Conservation (phyloP, 35 echinoderm and acorn worm genomes). For the Ophioderma brevispina region DNA sequence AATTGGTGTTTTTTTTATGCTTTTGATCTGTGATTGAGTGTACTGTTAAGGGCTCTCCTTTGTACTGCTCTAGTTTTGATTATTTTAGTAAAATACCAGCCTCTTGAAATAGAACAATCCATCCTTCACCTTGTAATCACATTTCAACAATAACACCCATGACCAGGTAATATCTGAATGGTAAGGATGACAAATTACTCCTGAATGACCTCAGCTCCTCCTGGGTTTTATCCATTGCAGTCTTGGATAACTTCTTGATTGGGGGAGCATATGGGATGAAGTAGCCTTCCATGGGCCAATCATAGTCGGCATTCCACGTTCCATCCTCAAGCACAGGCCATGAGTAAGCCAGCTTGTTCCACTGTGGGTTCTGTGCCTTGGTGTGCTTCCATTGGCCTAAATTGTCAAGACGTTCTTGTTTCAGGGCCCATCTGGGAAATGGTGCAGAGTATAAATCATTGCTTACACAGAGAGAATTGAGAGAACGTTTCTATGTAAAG, state of each 20-base stretch:
- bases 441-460: too few relatives aligned
- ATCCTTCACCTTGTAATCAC: too few relatives aligned
- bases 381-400: constrained; percentile 96
- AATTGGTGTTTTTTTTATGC: too few relatives aligned
- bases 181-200: background rate
- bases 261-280: constrained; percentile 94
- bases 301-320: constrained; percentile 91
- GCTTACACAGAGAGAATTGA: too few relatives aligned
- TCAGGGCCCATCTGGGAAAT: constrained; percentile 94
- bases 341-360: constrained; percentile 98
- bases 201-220: background rate
- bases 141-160: too few relatives aligned
- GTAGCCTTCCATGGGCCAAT: constrained; percentile 99
- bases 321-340: constrained; percentile 84
- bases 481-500: too few relatives aligned
- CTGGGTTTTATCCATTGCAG: background rate
- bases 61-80: too few relatives aligned
- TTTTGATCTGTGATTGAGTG: too few relatives aligned
- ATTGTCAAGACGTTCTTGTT: constrained; percentile 86
- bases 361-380: constrained; percentile 74
- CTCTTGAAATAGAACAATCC: too few relatives aligned
- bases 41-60: too few relatives aligned
- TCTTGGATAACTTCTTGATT: constrained; percentile 46
- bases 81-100: too few relatives aligned
- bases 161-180: too few relatives aligned